A percentile compares a stretch with the other conserved stretches of the same genome.
Evolutionary conservation across 2,888 invertebrate genomes (phyloP).

Genomic region (Agriopis marginaria): DNA sequence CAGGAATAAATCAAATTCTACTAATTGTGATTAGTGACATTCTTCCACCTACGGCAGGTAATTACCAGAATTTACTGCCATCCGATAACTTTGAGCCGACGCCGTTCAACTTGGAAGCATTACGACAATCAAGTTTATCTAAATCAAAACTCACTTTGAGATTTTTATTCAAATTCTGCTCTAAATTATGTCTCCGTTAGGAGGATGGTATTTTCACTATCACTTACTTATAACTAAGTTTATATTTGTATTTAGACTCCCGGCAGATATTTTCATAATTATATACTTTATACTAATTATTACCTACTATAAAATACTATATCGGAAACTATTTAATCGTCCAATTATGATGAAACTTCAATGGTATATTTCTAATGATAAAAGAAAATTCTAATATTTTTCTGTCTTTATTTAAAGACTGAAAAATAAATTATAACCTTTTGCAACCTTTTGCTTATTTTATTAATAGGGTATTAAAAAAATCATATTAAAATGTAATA

Average conservation of each 20-base stretch:
- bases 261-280: not conserved
- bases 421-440: too few species aligned
- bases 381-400: too few species aligned
- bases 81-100: conserved; percentile 38
- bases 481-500: too few species aligned
- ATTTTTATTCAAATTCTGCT: conserved; percentile 33
- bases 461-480: too few species aligned
- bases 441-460: too few species aligned
- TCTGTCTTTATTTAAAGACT: too few species aligned
- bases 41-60: conserved; percentile 41
- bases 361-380: too few species aligned
- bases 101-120: conserved; percentile 33
- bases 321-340: too few species aligned
- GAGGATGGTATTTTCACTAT: conserved; percentile 2
- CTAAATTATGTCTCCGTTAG: conserved; percentile 31
- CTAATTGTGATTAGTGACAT: conserved; percentile 31
- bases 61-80: conserved; percentile 35
- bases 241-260: not conserved
- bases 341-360: too few species aligned
- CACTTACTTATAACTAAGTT: conserved; percentile 5
- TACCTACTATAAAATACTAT: too few species aligned
- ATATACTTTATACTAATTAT: too few species aligned
- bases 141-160: conserved; percentile 31
- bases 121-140: conserved; percentile 26
- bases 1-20: conserved; percentile 34